phyloP scores from a whole-genome alignment of 2,888 invertebrate genomes.

The Dasypogon diadema region DNA sequence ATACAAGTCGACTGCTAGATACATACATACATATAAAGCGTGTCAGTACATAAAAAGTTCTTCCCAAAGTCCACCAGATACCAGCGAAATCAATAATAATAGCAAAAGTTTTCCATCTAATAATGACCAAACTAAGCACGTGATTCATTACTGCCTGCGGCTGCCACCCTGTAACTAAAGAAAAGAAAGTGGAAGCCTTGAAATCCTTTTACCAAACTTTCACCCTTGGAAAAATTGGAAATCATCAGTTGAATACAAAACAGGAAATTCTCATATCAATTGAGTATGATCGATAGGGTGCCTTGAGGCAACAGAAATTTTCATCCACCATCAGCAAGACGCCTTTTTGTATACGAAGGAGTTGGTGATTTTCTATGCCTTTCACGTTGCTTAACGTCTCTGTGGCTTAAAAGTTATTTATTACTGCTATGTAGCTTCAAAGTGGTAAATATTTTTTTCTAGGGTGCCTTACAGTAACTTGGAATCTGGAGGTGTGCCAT shows the following conservation, averaged over 20 bases:
- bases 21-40: no score
- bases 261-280: conserved; percentile 42
- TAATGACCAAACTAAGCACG: conserved; percentile 35
- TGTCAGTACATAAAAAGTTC: no score
- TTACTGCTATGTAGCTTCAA: conserved; percentile 26
- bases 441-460: conserved; percentile 45
- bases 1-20: no score
- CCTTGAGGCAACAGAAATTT: conserved; percentile 43
- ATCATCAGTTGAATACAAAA: conserved; percentile 43
- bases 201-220: conserved; percentile 50
- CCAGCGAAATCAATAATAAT: conserved; percentile 37
- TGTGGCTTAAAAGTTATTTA: conserved; percentile 50
- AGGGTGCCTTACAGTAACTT: conserved; percentile 15
- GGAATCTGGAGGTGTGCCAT: background rate
- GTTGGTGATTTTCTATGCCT: conserved; percentile 39
- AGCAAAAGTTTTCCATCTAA: conserved; percentile 38
- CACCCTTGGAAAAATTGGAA: conserved; percentile 45
- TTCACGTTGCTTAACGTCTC: conserved; percentile 36
- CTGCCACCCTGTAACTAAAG: background rate
- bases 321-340: conserved; percentile 36
- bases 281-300: conserved; percentile 49
- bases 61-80: no score
- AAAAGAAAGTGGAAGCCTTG: conserved; percentile 34
- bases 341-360: conserved; percentile 1
- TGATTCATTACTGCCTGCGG: conserved; percentile 42